Evolutionary conservation across 2,888 invertebrate genomes (phyloP), one percentile per base, ranked within the genome.

Genomic region (Drosophila falleni): DNA sequence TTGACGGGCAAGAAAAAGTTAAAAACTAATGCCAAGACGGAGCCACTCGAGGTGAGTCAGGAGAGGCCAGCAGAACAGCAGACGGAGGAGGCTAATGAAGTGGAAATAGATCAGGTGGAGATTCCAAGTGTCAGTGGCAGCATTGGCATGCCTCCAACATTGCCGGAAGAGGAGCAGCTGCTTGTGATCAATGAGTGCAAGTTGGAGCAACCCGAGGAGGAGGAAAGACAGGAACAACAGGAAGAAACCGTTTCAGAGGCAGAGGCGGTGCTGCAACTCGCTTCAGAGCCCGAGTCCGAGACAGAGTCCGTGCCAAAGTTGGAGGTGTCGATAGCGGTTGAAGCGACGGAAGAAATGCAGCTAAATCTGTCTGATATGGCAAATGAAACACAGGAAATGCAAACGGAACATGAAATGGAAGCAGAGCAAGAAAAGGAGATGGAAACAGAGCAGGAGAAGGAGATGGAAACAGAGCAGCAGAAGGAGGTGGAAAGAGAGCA

Each of bases 151-250:
- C 71, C 71, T 4, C 66, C 79, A 19, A 19, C 50, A 2, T 6
- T 41, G 23, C 65, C 64, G 1, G 65, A 78, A 1, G 33, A 55
- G 41, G 75, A 84, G 2, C 44, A 51, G 1, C 1, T 78, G 11
- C 26, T 75, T 0, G 82, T 87, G 6, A 35, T 81, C 4, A 81
- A 87, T 19, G 87, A 73, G 33, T 81, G 84, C 37, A 71, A 71
- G 13, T 6, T 71, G 10, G 80, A 76, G 10, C n/a, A 9, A 10
- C 13, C n/a, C 1, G 54, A 50, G 0, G 63, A 64, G 0, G n/a
- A 39, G 3, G 58, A 33, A 0, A 1, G 54, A 9, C 49, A 10
- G 9, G 5, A 6, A 4, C 23, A 16, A 13, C 50, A 23, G 6
- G 8, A 33, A 10, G 35, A 37, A 11, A 29, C 26, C 3, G 11